Base-by-base conservation (phyloP, 2,888 invertebrate species). In the Microctonus brassicae region DNA sequence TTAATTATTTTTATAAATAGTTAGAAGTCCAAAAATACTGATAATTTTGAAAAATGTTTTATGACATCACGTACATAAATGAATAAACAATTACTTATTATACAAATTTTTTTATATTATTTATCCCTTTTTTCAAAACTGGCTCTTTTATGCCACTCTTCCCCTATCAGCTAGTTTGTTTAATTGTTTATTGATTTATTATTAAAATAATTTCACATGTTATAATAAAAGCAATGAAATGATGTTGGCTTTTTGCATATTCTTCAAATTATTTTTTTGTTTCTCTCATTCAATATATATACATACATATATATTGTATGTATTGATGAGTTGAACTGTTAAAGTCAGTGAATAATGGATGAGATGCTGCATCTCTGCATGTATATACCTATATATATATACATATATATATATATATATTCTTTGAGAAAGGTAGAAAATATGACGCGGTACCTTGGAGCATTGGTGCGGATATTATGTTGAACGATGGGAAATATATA, bases 281-380 rank as follows among this genome's bases (percentile, higher is more conserved):
- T 13, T 17, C 17, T 17, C 17, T 47, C 17, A 33, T 26, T 57
- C 6, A 57, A 13, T 29, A 13, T 26, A n/a, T n/a, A n/a, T n/a
- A n/a, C n/a, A n/a, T n/a, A n/a, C n/a, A n/a, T n/a, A n/a, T n/a
- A 24, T 13, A 24, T 13, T 26, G 26, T 13, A 57, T 57, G 13
- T 57, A 29, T 11, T 6, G 57, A 26, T 57, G 57, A 29, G 29
- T 57, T 55, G 53, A 55, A 22, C 57, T 57, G 24, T 57, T 57
- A 24, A 55, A 55, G 26, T 47, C 47, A 52, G 77, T 81, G 77
- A 81, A 81, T 81, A 81, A 81, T 81, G 76, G 79, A 81, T 81
- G 77, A 79, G 76, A 73, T n/a, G n/a, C n/a, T 68, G 74, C 72
- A 78, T 76, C 72, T 67, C 69, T 72, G 66, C 72, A 62, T 66